A percentile compares a stretch with the other conserved stretches of the same genome.
phyloP scores from a whole-genome alignment of 2,888 invertebrate species.

The Prosapia bicincta region DNA sequence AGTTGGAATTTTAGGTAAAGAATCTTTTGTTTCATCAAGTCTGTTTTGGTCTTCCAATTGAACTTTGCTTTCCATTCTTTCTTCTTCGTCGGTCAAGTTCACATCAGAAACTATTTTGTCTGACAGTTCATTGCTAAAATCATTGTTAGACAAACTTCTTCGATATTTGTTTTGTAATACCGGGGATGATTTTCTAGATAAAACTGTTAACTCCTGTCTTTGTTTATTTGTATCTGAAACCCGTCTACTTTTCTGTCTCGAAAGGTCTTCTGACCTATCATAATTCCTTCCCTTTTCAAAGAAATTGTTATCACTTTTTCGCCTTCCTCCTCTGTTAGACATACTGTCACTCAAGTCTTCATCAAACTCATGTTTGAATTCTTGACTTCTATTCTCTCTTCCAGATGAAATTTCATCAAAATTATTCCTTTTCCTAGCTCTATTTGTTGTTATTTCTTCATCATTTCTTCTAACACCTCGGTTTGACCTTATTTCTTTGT shows the following conservation, averaged over 20 bases:
- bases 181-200: slow-evolving; percentile 8
- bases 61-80: slow-evolving; percentile 36
- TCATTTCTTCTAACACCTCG: slow-evolving; percentile 28
- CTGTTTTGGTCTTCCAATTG: slow-evolving; percentile 29
- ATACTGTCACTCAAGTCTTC: slow-evolving; percentile 13
- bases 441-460: slow-evolving; percentile 26
- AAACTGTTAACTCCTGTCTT: slow-evolving; percentile 17
- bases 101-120: too few species aligned
- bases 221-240: slow-evolving; percentile 4
- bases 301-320: slow-evolving; percentile 28
- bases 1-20: slow-evolving; percentile 33
- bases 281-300: slow-evolving; percentile 4
- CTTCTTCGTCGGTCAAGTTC: neutral
- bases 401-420: slow-evolving; percentile 37
- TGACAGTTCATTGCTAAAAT: slow-evolving; percentile 22
- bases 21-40: slow-evolving; percentile 34
- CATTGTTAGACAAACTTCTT: slow-evolving; percentile 19
- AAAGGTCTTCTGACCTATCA: neutral
- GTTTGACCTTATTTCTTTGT: slow-evolving; percentile 29
- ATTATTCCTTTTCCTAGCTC: slow-evolving; percentile 22
- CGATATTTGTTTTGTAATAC: slow-evolving; percentile 2
- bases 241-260: slow-evolving; percentile 7
- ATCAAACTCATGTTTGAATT: slow-evolving; percentile 28
- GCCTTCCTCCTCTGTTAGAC: slow-evolving; percentile 6
- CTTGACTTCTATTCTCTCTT: slow-evolving; percentile 36